Evolutionary conservation across 2,888 invertebrate species (phyloP), one percentile per base, ranked within the genome.

Genomic region (Polydrusus pterygomalis): DNA sequence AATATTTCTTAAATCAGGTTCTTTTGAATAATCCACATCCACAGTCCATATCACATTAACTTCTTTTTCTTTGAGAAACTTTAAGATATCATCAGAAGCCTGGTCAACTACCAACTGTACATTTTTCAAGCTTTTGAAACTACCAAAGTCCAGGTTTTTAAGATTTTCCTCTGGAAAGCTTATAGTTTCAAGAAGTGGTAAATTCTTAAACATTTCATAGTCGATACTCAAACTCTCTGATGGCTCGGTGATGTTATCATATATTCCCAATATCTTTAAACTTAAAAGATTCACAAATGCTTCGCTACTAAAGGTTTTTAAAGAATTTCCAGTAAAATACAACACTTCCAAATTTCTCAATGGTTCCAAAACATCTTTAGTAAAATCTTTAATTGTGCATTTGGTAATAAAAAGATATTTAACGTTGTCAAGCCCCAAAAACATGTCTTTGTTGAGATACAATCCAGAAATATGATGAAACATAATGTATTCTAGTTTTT

Each of bases 151-250:
- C 20, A 70, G 30, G 34, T 25, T 49, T 49, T 62, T 60, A 18
- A 70, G 45, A 30, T 17, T 18, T 49, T 60, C 60, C n/a, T 70
- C 70, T 15, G 60, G 70, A 49, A 70, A 70, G n/a, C 47, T 47
- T 17, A 70, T 47, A 9, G 70, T 70, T 47, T 70, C 18, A 8
- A 70, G 15, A 0, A 17, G n/a, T 8, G 60, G 34, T 6, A 70
- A 70, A 38, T 49, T 62, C 18, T 49, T 10, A 49, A 70, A 62
- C 7, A 30, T 49, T 38, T 62, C 15, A 13, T 70, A 62, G 47
- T 70, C 49, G 9, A 62, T 47, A 45, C 47, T 25, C 7, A 38
- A 11, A 0, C 15, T 25, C 45, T 62, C 47, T 11, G 60, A 45
- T n/a, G 45, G 1, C 1, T 30, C 34, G 15, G 62, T n/a, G 8